Conservation (phyloP, 2,888 invertebrate species). For the Phaonia tiefii region DNA sequence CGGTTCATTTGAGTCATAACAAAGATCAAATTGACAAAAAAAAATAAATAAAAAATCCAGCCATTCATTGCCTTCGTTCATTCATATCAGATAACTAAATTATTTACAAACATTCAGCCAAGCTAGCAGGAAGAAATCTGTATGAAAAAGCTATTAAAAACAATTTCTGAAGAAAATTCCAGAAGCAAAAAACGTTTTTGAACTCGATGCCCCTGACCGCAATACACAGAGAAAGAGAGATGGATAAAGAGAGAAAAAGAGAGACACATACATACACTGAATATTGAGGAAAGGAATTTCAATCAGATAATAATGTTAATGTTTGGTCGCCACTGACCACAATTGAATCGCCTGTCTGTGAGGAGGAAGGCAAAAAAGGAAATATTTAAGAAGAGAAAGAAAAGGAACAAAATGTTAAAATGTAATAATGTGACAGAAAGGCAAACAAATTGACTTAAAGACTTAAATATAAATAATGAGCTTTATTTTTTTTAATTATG, state of each 20-base stretch:
- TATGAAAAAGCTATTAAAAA: background rate
- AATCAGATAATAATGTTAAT: constrained; percentile 26
- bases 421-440: too few species aligned
- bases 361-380: too few species aligned
- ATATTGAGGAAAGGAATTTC: background rate
- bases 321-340: background rate
- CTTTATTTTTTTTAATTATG: too few species aligned
- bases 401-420: too few species aligned
- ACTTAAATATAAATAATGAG: too few species aligned
- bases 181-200: background rate
- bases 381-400: too few species aligned
- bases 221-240: too few species aligned
- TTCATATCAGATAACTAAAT: constrained; percentile 33
- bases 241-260: too few species aligned
- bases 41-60: background rate
- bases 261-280: background rate
- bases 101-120: constrained; percentile 1
- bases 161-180: background rate
- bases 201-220: too few species aligned
- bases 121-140: background rate
- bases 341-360: too few species aligned
- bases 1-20: background rate
- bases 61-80: background rate
- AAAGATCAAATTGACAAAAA: constrained; percentile 17
- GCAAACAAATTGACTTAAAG: too few species aligned